phyloP scores from a whole-genome alignment of 1,140 invertebrate genomes.

The Drosophila novamexicana region DNA sequence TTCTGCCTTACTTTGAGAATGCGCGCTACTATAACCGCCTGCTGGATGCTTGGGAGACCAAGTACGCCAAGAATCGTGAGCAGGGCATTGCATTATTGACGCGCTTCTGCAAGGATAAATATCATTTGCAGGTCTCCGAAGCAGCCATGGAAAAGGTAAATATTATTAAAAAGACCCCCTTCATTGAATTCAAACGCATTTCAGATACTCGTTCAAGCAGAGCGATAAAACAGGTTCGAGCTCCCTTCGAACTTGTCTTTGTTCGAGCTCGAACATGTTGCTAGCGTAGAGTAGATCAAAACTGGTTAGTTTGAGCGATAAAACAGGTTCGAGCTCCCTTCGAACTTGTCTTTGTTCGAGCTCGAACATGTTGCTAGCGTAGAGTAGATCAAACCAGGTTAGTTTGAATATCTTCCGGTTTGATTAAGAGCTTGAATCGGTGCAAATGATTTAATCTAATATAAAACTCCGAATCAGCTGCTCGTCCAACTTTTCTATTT shows the following conservation, averaged over 20 bases:
- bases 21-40: conserved; percentile 97
- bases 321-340: no score
- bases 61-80: conserved; percentile 88
- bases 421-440: neutral
- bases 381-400: no score
- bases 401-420: no score
- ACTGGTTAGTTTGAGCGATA: no score
- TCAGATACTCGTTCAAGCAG: no score
- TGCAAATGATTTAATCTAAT: neutral
- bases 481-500: neutral
- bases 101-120: conserved; percentile 89
- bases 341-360: no score
- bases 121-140: conserved; percentile 89
- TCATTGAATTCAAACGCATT: no score
- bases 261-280: no score
- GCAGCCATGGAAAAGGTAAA: conserved; percentile 80
- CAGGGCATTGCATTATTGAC: conserved; percentile 88
- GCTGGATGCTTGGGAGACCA: conserved; percentile 95
- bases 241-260: no score
- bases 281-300: no score
- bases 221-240: no score
- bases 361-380: no score
- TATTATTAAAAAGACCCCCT: neutral
- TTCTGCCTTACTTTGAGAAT: conserved; percentile 93
- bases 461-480: neutral